Base-by-base conservation (phyloP, 92 coral and sea anemone species). In the Plumapathes pennacea region DNA sequence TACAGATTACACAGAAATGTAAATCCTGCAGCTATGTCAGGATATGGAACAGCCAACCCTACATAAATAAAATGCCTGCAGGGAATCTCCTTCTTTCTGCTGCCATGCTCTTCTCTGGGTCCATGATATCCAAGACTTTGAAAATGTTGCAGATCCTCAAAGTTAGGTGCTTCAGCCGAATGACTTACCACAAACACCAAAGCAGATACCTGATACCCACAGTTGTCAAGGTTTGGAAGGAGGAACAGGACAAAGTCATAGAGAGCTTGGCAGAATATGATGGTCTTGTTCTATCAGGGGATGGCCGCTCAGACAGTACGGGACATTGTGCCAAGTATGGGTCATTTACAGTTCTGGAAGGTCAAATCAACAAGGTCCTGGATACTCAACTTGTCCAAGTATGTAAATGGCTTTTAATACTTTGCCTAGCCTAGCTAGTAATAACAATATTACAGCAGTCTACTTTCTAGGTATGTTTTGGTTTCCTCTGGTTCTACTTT, bases 41-140 rank as follows among this genome's bases (percentile, higher is more conserved):
- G n/a, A n/a, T n/a, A n/a, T n/a, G n/a, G n/a, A n/a, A n/a, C n/a
- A n/a, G n/a, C n/a, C n/a, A n/a, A n/a, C n/a, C n/a, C n/a, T n/a
- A n/a, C n/a, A n/a, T n/a, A n/a, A n/a, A n/a, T n/a, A n/a, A n/a
- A n/a, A n/a, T n/a, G n/a, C n/a, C n/a, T n/a, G n/a, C n/a, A n/a
- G n/a, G n/a, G n/a, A n/a, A n/a, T n/a, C n/a, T n/a, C n/a, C n/a
- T n/a, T n/a, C n/a, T n/a, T n/a, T n/a, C n/a, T n/a, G n/a, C n/a
- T n/a, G n/a, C n/a, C n/a, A n/a, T n/a, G n/a, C n/a, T n/a, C n/a
- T n/a, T n/a, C n/a, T n/a, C n/a, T n/a, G n/a, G n/a, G n/a, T n/a
- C n/a, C n/a, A 54, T 54, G 60, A 54, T 32, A 3, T 54, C 60
- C 0, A 41, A 54, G 44, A 54, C 44, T 45, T 20, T 54, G 7